Conservation (phyloP, 2,888 invertebrate species). For the Pilophorus perplexus region DNA sequence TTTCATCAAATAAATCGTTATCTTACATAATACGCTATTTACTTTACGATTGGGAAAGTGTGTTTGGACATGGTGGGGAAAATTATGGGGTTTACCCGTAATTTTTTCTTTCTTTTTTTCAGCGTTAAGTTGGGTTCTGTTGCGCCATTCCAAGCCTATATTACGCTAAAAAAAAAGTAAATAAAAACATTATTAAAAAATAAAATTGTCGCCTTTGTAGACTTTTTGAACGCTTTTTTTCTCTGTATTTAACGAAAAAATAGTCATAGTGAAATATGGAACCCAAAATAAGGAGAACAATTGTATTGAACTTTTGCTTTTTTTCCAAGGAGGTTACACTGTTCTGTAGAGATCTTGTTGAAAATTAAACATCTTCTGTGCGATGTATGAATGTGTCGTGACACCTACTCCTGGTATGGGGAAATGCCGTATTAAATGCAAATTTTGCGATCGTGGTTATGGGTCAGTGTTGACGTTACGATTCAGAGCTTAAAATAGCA, state of each 20-base stretch:
- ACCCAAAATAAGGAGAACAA: not conserved
- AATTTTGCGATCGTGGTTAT: too few relatives aligned
- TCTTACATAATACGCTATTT: not conserved
- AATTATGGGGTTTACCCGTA: too few relatives aligned
- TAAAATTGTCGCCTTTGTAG: constrained; percentile 30
- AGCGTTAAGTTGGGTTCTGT: not conserved
- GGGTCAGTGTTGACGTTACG: too few relatives aligned
- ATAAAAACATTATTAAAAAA: constrained; percentile 6
- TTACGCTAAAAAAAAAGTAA: not conserved
- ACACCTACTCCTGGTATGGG: too few relatives aligned
- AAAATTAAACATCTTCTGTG: constrained; percentile 33
- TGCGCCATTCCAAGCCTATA: constrained; percentile 22
- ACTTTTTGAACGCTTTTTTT: constrained; percentile 33
- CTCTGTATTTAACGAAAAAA: constrained; percentile 13
- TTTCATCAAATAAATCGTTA: constrained; percentile 9
- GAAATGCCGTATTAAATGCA: too few relatives aligned
- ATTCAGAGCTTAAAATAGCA: too few relatives aligned
- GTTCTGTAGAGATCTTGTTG: constrained; percentile 38
- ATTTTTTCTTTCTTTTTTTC: too few relatives aligned
- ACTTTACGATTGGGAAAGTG: too few relatives aligned
- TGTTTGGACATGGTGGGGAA: too few relatives aligned
- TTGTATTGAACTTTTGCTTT: constrained; percentile 15
- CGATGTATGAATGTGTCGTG: too few relatives aligned
- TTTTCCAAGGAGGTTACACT: not conserved
- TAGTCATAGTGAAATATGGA: not conserved